Percentiles rank a stretch among this genome's conserved stretches.
phyloP scores from a whole-genome alignment of 1,140 invertebrate genomes.

The Carposina sasakii region DNA sequence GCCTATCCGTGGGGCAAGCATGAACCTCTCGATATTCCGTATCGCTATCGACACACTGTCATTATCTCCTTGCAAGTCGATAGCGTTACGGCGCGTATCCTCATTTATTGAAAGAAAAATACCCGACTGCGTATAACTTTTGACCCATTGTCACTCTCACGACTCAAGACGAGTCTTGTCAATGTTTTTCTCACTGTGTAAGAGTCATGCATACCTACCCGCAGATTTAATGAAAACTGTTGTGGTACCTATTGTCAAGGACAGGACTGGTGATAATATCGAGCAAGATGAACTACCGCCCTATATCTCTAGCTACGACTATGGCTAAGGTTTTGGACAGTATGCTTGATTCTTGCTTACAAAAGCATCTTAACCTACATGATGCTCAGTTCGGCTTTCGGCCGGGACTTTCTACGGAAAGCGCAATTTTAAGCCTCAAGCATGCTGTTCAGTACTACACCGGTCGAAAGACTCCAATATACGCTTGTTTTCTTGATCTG shows the following conservation, averaged over 20 bases:
- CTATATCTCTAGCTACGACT: not conserved
- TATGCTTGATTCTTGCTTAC: not conserved
- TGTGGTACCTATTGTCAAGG: not conserved
- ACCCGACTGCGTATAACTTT: too few species aligned
- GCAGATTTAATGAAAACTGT: not conserved
- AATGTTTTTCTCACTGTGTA: not conserved
- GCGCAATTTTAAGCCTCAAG: not conserved
- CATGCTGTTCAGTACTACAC: constrained; percentile 5
- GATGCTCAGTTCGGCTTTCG: constrained; percentile 6
- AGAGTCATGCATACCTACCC: not conserved
- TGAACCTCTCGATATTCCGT: too few species aligned
- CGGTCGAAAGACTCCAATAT: not conserved
- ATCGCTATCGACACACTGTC: too few species aligned
- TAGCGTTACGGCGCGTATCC: too few species aligned
- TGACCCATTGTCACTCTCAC: too few species aligned
- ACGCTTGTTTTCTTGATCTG: not conserved
- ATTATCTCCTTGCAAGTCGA: too few species aligned
- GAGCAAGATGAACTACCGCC: not conserved
- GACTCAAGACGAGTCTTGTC: not conserved
- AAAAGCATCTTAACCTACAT: not conserved
- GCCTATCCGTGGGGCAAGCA: too few species aligned
- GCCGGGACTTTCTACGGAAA: constrained; percentile 1
- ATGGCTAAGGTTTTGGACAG: constrained; percentile 2
- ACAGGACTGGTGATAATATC: constrained; percentile 1
- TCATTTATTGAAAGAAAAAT: too few species aligned